Base-by-base conservation (phyloP, 2,797 vertebrate species). In the Anas capensis region DNA sequence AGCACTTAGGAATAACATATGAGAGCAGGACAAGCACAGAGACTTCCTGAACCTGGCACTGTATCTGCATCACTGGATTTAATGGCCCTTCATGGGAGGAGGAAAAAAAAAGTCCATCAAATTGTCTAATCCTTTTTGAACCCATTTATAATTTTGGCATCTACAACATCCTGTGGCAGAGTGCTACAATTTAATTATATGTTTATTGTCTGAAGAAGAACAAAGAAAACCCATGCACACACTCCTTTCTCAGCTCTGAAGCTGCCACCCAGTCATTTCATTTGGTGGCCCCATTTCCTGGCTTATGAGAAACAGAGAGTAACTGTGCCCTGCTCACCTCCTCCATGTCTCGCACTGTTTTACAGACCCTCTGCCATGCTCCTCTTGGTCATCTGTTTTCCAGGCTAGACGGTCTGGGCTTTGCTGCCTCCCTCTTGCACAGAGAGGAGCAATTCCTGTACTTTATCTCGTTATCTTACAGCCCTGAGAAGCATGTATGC, bases 101-200 rank as follows among this genome's bases (percentile, higher is more conserved):
- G 26, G 11, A 8, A 21, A 11, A 27, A 26, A 57, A 29, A 60
- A 40, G 34, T 69, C 80, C 77, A 95, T 96, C 90, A 95, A 95
- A 86, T 48, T 18, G 13, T 83, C 92, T 95, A 95, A 95, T 95
- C 80, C 77, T 93, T 95, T 95, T 73, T 84, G 80, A 95, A 93
- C 81, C 58, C 81, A 94, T 95, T 90, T 95, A 78, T 95, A 93
- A 95, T 95, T 95, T 94, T 92, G 93, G 93, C 94, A 93, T 95
- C 86, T 90, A 93, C 94, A 93, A 84, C 90, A 97, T 95, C 96
- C 96, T 96, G 96, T 97, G 66, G 95, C 70, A 94, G 75, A 97
- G 93, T 92, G 88, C 90, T 96, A 84, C 93, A 94, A 96, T 95
- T 95, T 95, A 97, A 96, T 97, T 95, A 93, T 10, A 95, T 89